Evolutionary conservation across 2,113 vertebrate species (phyloP).

Genomic region (Amphilophus citrinellus): DNA sequence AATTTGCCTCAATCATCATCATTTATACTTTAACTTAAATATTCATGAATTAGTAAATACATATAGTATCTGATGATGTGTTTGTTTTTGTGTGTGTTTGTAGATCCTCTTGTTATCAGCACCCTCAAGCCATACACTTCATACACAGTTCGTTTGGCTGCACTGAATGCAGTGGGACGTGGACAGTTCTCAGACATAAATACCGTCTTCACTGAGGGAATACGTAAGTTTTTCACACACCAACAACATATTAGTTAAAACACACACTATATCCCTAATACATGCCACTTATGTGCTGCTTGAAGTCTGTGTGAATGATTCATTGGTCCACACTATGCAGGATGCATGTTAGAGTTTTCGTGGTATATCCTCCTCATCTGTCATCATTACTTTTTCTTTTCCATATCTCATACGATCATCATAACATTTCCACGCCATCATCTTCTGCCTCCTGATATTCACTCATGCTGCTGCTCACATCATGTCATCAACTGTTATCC

Average conservation of each 20-base stretch:
- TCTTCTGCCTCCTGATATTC: constrained; percentile 50
- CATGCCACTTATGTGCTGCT: neutral
- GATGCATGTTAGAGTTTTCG: neutral
- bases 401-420: constrained; percentile 32
- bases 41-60: neutral
- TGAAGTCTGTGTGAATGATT: neutral
- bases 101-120: constrained; percentile 61
- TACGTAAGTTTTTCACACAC: constrained; percentile 67
- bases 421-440: constrained; percentile 30
- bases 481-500: constrained; percentile 26
- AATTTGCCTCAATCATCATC: neutral
- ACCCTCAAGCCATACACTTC: constrained; percentile 71
- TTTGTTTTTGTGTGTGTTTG: neutral
- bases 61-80: neutral
- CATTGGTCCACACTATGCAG: neutral
- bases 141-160: constrained; percentile 76
- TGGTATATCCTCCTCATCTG: constrained; percentile 12
- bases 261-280: neutral
- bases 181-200: constrained; percentile 70
- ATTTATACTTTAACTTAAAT: neutral
- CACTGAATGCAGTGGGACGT: constrained; percentile 69
- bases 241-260: neutral
- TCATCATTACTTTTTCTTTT: constrained; percentile 24
- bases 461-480: constrained; percentile 39
- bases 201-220: constrained; percentile 61